These are phyloP conservation scores for human (Homo sapiens) DNA, from an alignment of 2,113 vertebrate genomes.

Conservation along the genomic window GRCh38 chr12:90768501-90769000, in stretches of 20 bases:
- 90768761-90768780: not conserved
- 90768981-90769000: not conserved
- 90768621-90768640: not conserved
- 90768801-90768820: not conserved
- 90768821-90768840: no score
- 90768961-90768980: not conserved
- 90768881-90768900: not conserved
- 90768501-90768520: not conserved
- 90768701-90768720: not conserved
- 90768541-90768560: not conserved
- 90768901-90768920: conserved; percentile 4
- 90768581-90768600: not conserved
- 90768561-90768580: not conserved
- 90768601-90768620: not conserved
- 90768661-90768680: not conserved
- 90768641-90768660: not conserved
- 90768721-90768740: not conserved
- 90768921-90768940: not conserved
- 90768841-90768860: not conserved
- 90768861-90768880: not conserved
- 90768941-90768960: not conserved
- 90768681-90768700: not conserved
- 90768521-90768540: not conserved
- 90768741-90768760: not conserved
- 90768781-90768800: not conserved